Evolutionary conservation across 2,888 invertebrate genomes (phyloP), one percentile per base, ranked within the genome.

Genomic region (Mechanitis mazaeus): DNA sequence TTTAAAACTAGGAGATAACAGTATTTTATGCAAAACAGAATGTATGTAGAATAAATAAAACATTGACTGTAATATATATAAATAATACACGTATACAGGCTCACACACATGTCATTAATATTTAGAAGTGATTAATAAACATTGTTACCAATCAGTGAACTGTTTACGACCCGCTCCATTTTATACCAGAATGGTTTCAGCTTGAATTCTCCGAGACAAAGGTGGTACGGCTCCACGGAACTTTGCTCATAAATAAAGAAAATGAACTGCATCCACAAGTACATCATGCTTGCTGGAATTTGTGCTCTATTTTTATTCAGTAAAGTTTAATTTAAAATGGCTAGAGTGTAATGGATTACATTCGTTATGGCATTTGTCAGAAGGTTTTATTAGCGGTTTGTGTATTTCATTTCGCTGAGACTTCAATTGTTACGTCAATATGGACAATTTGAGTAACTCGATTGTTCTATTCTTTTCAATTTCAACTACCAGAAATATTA

Each of bases 181-280:
- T 50, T 50, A 50, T 50, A 57, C 56, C 54, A 33, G 31, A 33
- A 54, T 50, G 59, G 33, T 61, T 59, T 56, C 50, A 59, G 38
- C 59, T 53, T 47, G 55, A 59, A 64, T 55, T 64, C 50, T 38
- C 50, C 56, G n/a, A 56, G 54, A 64, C 61, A 64, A 64, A 64
- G 61, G 64, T 64, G 42, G 33, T 38, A 45, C 46, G 58, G 59
- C 59, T 59, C 59, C 55, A 45, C 55, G 45, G 56, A 56, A 64
- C 56, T 64, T 64, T 56, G 35, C 58, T 64, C 57, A 42, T 59
- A 64, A 61, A 64, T 61, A 57, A 61, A 50, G 56, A 47, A 59
- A 61, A 50, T 12, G 35, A 59, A 46, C 53, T 45, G 3, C 54
- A 56, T 57, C 33, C 59, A 53, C 54, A 54, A 45, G 31, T 60